These are phyloP conservation scores for Pycnonotus jocosus DNA, from an alignment of 2,113 vertebrate genomes.

Conservation along the genomic window DNA sequence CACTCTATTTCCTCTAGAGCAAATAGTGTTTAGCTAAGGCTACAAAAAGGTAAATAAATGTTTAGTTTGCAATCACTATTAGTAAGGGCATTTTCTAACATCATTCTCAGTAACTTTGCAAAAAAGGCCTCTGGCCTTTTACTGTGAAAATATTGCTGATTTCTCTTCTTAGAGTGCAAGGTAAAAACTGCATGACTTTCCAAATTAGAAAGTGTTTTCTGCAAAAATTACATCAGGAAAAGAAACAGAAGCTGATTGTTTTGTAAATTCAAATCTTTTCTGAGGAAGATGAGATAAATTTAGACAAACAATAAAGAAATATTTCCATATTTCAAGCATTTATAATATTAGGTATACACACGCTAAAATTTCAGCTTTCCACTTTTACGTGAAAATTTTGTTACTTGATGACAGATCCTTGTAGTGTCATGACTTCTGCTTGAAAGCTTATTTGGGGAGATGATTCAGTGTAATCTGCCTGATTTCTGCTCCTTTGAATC, in stretches of 20 bases:
- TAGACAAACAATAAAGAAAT: neutral
- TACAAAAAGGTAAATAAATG: neutral
- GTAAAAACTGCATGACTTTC: neutral
- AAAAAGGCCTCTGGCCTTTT: neutral
- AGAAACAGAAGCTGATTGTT: neutral
- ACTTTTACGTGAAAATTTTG: slow-evolving; percentile 5
- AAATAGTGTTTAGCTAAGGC: neutral
- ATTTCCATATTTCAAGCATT: neutral
- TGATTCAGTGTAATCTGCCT: neutral
- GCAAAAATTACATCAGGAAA: neutral
- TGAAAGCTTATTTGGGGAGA: neutral
- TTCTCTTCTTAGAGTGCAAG: neutral
- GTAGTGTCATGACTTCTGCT: neutral
- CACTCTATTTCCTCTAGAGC: neutral
- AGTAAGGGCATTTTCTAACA: neutral
- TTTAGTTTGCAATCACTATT: neutral
- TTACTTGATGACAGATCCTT: neutral
- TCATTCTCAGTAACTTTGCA: neutral
- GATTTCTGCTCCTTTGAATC: neutral
- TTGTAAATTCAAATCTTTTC: neutral
- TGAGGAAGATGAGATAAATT: neutral
- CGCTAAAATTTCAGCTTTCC: neutral
- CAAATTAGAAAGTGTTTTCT: neutral
- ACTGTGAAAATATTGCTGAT: neutral
- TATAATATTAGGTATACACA: neutral